Percentiles rank a stretch among this genome's conserved stretches.
Conservation (phyloP, 2,113 vertebrate species). For the Emberiza fucata region DNA sequence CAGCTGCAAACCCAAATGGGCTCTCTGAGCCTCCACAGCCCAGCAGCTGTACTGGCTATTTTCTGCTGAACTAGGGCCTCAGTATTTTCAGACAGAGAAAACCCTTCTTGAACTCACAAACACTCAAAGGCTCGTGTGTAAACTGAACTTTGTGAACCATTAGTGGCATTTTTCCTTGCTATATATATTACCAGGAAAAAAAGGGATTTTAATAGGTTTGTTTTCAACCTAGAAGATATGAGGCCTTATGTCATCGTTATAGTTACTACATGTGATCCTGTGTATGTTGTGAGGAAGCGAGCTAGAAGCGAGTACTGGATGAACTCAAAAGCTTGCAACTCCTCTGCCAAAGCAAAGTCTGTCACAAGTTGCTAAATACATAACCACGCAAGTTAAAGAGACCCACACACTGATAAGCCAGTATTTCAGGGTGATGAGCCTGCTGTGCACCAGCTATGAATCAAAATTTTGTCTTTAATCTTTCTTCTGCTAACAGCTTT, state of each 20-base stretch:
- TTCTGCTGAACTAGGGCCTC: neutral
- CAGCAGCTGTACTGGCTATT: conserved; percentile 40
- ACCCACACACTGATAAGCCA: neutral
- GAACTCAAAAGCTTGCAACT: neutral
- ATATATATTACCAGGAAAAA: neutral
- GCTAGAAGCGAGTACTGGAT: neutral
- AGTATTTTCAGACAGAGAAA: neutral
- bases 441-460: neutral
- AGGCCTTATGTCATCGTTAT: neutral
- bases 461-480: neutral
- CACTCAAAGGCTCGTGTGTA: neutral
- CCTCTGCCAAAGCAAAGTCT: conserved; percentile 16
- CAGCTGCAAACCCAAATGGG: conserved; percentile 38
- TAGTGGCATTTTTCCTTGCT: neutral
- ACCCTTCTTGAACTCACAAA: neutral
- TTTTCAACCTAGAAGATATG: neutral
- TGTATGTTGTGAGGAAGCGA: neutral
- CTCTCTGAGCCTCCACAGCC: neutral
- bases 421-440: neutral
- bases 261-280: neutral
- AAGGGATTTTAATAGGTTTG: neutral
- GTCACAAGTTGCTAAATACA: conserved; percentile 24
- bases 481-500: neutral
- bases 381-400: neutral
- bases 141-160: neutral